Conservation (phyloP, 1,140 invertebrate genomes). For the Dendrolimus kikuchii region DNA sequence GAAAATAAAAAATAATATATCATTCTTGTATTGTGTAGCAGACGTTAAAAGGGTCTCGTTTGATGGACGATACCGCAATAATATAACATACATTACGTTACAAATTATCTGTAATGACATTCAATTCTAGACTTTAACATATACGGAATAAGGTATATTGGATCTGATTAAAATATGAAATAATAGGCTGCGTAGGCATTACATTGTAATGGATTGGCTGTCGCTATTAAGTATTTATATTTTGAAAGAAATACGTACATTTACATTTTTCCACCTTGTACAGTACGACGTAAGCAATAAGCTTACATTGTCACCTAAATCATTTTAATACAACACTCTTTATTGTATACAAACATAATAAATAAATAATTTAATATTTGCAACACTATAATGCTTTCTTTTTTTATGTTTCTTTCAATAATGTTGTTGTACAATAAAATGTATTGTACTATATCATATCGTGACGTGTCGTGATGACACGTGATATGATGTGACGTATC, state of each 20-base stretch:
- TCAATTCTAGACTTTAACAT: slow-evolving; percentile 1
- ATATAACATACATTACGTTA: neutral
- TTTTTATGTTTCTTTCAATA: too few relatives aligned
- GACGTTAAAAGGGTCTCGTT: slow-evolving; percentile 16
- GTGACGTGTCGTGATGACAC: too few relatives aligned
- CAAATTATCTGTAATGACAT: neutral
- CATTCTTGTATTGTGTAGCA: slow-evolving; percentile 14
- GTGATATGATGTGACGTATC: too few relatives aligned
- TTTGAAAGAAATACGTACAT: too few relatives aligned
- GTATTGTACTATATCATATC: too few relatives aligned
- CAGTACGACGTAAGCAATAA: too few relatives aligned
- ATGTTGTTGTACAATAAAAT: too few relatives aligned
- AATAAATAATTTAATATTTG: too few relatives aligned
- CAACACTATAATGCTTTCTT: too few relatives aligned
- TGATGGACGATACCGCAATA: slow-evolving; percentile 12
- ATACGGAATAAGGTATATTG: neutral
- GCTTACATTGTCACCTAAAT: neutral
- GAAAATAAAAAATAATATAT: neutral
- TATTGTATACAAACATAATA: too few relatives aligned
- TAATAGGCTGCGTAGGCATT: slow-evolving; percentile 4
- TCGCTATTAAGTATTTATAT: slow-evolving; percentile 7
- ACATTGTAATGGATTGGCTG: slow-evolving; percentile 14
- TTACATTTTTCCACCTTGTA: too few relatives aligned
- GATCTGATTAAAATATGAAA: slow-evolving; percentile 1
- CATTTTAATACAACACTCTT: neutral